Evolutionary conservation across 2,888 invertebrate species (phyloP), one percentile per base, ranked within the genome.

Genomic region (Eupithecia inturbata): DNA sequence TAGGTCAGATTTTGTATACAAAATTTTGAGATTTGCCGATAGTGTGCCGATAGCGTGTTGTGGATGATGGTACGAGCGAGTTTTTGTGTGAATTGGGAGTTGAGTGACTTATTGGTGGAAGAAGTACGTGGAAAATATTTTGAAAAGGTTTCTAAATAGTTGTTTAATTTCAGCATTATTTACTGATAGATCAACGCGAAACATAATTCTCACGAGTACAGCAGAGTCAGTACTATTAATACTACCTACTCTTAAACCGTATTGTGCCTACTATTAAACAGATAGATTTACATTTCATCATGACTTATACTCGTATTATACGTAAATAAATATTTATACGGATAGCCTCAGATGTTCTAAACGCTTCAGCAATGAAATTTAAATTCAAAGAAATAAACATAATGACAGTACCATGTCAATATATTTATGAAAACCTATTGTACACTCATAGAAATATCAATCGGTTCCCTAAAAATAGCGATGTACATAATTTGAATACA

Each of bases 1-100:
- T 80, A 74, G 75, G 78, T 80, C 77, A 80, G 75, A 70, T 75
- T 67, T 78, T 76, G 78, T 76, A 78, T 77, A 74, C 74, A 62
- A 78, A 74, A 71, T 75, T 57, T 67, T 41, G 19, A 68, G 75
- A 76, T 76, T 68, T 68, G 72, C 28, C 31, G 75, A 75, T 76
- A 71, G 64, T 66, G 45, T 68, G 72, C 28, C 31, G 75, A 75
- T 76, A 71, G 64, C 68, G 45, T 68, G 76, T 71, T 69, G 66
- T 73, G 75, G 70, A 66, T 19, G 41, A 72, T 70, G 39, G 16
- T 33, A 57, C 39, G 26, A 66, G n/a, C 26, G 41, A 66, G 70
- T 74, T 68, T 74, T 68, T 31, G 14, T 60, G n/a, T 49, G 1
- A 31, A 60, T 41, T 45, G 45, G 45, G 60, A 57, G 31, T 67